These are phyloP conservation scores for Cyphomyrus discorhynchus DNA, from an alignment of 2,113 vertebrate species.

Conservation along the genomic window DNA sequence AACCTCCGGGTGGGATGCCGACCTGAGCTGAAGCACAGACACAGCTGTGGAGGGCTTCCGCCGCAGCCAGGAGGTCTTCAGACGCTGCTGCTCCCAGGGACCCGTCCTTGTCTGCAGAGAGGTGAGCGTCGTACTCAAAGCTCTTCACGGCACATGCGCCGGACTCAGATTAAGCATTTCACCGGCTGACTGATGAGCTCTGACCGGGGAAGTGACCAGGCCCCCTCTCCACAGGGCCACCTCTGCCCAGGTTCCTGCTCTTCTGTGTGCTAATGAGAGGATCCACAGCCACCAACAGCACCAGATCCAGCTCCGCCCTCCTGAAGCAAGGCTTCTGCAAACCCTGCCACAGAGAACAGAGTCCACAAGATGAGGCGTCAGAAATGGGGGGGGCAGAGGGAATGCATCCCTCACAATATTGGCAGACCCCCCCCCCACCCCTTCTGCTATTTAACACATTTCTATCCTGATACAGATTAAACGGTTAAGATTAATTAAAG, in stretches of 20 bases:
- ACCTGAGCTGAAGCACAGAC: conserved; percentile 62
- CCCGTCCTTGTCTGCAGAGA: conserved; percentile 34
- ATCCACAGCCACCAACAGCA: conserved; percentile 64
- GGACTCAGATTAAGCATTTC: not conserved
- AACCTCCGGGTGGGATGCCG: conserved; percentile 39
- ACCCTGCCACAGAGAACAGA: conserved; percentile 49
- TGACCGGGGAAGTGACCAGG: conserved; percentile 21
- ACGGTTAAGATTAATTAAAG: not conserved
- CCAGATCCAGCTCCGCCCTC: conserved; percentile 70
- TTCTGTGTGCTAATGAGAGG: conserved; percentile 58
- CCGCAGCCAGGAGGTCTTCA: conserved; percentile 60
- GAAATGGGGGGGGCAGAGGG: not conserved
- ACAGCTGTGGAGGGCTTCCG: conserved; percentile 59
- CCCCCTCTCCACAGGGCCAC: conserved; percentile 26
- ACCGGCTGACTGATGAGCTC: not conserved
- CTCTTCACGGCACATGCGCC: not conserved
- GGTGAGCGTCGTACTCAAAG: not conserved
- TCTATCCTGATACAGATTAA: not conserved
- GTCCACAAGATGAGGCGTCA: not conserved
- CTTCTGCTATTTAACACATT: not conserved
- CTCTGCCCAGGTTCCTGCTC: conserved; percentile 32
- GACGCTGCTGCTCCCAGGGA: conserved; percentile 30
- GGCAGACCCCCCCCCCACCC: not conserved
- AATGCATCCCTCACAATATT: not conserved
- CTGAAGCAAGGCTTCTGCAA: conserved; percentile 58